Percentiles rank a stretch among this genome's conserved stretches.
Evolutionary conservation across 2,888 invertebrate species (phyloP).

Genomic region (Bhutanitis thaidina): DNA sequence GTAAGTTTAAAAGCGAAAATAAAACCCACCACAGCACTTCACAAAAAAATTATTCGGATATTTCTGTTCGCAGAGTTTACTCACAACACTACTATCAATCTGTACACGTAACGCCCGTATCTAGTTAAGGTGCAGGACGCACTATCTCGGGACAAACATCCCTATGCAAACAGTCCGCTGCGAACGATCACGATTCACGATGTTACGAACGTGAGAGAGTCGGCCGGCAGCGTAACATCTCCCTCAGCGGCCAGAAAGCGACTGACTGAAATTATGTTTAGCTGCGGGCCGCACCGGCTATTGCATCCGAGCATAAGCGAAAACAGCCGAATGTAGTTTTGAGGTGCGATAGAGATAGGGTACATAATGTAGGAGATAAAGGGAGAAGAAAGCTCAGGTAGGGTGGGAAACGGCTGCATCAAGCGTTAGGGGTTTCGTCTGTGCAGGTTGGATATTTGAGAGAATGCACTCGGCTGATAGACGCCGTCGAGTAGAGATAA

Average conservation of each 20-base stretch:
- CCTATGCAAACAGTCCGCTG: conserved; percentile 58
- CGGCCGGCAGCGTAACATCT: conserved; percentile 53
- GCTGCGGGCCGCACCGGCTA: conserved; percentile 78
- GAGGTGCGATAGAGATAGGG: conserved; percentile 61
- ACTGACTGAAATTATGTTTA: conserved; percentile 74
- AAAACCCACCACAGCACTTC: conserved; percentile 51
- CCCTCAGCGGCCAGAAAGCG: conserved; percentile 62
- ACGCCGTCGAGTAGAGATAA: conserved; percentile 13
- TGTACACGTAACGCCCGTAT: conserved; percentile 29
- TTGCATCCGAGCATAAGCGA: conserved; percentile 75
- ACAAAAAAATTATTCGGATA: conserved; percentile 29
- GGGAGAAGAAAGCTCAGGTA: conserved; percentile 56
- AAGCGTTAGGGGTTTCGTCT: conserved; percentile 56
- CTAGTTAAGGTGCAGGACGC: conserved; percentile 45
- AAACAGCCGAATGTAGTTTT: conserved; percentile 72
- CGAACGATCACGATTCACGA: conserved; percentile 59
- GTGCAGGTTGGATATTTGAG: conserved; percentile 60
- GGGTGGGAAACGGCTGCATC: conserved; percentile 64
- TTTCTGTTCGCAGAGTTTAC: conserved; percentile 30
- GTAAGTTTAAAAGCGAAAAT: conserved; percentile 53
- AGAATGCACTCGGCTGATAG: conserved; percentile 56
- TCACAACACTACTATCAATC: conserved; percentile 64
- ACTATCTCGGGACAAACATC: conserved; percentile 72
- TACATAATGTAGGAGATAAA: conserved; percentile 39
- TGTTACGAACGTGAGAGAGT: conserved; percentile 58